Evolutionary conservation across 2,113 vertebrate species (phyloP).

Genomic region (Lipophrys pholis): DNA sequence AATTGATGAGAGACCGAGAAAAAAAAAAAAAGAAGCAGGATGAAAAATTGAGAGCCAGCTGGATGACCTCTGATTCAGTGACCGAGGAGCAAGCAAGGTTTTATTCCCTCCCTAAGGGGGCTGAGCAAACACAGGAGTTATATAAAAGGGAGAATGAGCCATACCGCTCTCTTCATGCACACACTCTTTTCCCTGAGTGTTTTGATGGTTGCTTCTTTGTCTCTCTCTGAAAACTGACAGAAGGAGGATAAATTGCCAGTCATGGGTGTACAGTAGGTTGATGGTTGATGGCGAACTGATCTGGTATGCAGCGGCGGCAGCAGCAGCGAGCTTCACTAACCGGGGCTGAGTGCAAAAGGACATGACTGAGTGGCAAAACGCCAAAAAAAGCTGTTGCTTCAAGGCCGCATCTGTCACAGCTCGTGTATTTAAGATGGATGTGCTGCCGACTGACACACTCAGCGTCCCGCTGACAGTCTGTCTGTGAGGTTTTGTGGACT

Average conservation of each 20-base stretch:
- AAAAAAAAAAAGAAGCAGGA: background rate
- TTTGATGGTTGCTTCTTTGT: conserved; percentile 11
- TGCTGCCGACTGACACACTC: conserved; percentile 10
- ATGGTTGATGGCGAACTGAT: conserved; percentile 31
- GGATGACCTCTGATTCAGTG: conserved; percentile 59
- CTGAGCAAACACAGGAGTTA: conserved; percentile 45
- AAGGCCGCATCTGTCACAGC: conserved; percentile 12
- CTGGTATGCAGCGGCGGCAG: conserved; percentile 6
- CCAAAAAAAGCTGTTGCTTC: conserved; percentile 9
- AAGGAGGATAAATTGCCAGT: conserved; percentile 52
- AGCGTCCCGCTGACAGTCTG: background rate
- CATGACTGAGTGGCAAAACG: conserved; percentile 11
- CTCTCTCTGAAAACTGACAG: conserved; percentile 51
- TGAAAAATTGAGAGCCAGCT: conserved; percentile 39
- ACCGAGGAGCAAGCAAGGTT: conserved; percentile 53
- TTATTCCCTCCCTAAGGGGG: conserved; percentile 24
- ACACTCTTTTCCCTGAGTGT: conserved; percentile 27
- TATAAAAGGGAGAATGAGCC: conserved; percentile 45
- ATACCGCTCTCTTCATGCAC: conserved; percentile 28
- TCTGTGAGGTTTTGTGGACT: background rate
- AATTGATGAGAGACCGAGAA: conserved; percentile 19
- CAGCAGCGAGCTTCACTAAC: conserved; percentile 23
- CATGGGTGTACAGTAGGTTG: conserved; percentile 28
- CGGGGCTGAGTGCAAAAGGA: conserved; percentile 27
- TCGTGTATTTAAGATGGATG: conserved; percentile 30